These are phyloP conservation scores for Eubasilissa splendida DNA, from an alignment of 2,888 invertebrate species.

Conservation along the genomic window DNA sequence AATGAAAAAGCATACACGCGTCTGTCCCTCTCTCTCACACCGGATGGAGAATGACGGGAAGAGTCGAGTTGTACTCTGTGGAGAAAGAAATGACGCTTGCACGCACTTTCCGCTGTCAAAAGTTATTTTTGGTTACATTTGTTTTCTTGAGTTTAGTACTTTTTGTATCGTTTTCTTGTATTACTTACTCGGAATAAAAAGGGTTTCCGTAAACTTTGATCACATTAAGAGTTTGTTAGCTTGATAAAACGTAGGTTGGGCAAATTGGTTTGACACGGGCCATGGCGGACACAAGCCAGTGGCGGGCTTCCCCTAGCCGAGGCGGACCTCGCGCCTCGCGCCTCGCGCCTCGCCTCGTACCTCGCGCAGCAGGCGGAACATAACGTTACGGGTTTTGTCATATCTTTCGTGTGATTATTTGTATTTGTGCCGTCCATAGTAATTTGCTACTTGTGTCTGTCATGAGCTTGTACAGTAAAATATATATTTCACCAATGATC, in stretches of 20 bases:
- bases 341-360: not conserved
- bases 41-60: conserved; percentile 57
- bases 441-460: conserved; percentile 69
- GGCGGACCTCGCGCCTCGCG: not conserved
- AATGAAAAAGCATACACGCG: conserved; percentile 55
- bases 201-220: conserved; percentile 41
- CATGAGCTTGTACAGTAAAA: conserved; percentile 63
- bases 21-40: conserved; percentile 58
- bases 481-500: conserved; percentile 49
- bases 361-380: not conserved
- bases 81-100: conserved; percentile 57
- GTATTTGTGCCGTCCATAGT: conserved; percentile 60
- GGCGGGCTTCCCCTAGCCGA: conserved; percentile 5
- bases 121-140: conserved; percentile 48
- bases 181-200: conserved; percentile 25
- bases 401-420: conserved; percentile 46
- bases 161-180: conserved; percentile 46
- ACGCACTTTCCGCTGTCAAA: conserved; percentile 59
- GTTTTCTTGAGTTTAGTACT: conserved; percentile 40
- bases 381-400: conserved; percentile 34
- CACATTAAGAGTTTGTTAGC: conserved; percentile 32
- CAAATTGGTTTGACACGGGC: conserved; percentile 53
- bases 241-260: conserved; percentile 43
- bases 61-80: conserved; percentile 51
- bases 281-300: conserved; percentile 57